Evolutionary conservation across 2,797 vertebrate species (phyloP).

Genomic region (Crocodylus rhombifer): DNA sequence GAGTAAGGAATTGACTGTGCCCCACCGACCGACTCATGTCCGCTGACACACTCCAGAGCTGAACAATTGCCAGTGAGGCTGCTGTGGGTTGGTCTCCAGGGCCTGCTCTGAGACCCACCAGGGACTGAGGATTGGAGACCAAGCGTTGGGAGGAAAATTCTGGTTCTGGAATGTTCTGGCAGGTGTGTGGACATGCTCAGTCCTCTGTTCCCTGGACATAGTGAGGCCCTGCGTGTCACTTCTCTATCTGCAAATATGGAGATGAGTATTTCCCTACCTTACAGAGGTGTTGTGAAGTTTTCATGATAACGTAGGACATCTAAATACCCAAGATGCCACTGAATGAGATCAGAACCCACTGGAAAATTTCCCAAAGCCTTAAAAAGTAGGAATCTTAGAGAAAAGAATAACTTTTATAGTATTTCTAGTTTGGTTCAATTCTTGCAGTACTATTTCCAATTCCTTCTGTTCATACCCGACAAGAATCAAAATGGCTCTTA

Average conservation of each 20-base stretch:
- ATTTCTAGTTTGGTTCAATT: neutral
- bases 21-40: too few species aligned
- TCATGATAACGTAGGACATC: neutral
- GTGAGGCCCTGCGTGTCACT: neutral
- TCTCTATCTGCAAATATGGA: neutral
- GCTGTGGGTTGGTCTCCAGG: too few species aligned
- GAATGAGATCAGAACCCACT: neutral
- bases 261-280: neutral
- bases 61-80: too few species aligned
- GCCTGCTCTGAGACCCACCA: too few species aligned
- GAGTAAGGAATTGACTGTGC: too few species aligned
- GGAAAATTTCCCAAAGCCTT: neutral
- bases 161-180: too few species aligned
- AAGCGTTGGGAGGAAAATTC: too few species aligned
- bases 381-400: neutral
- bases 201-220: too few species aligned
- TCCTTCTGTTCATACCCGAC: neutral
- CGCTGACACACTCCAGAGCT: too few species aligned
- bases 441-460: neutral
- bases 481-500: neutral
- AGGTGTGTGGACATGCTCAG: too few species aligned
- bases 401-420: neutral
- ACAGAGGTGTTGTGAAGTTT: neutral
- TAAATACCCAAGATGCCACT: neutral
- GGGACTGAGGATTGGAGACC: too few species aligned